A percentile compares a stretch with the other conserved stretches of the same genome.
Evolutionary conservation across 2,888 invertebrate species (phyloP).

Genomic region (Reticulitermes lucifugus): DNA sequence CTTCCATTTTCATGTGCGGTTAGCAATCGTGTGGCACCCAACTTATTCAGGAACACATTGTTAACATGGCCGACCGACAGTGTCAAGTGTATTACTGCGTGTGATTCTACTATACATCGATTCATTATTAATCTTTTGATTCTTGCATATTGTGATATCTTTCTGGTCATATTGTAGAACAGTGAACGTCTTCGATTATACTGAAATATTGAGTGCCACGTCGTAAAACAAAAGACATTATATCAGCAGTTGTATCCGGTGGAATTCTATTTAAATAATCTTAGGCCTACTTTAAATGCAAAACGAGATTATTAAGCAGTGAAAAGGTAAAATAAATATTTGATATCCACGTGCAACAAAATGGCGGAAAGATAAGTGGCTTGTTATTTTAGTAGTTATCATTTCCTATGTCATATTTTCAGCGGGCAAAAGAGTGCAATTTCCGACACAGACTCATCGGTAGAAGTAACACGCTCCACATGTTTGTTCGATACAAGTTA

Average conservation of each 20-base stretch:
- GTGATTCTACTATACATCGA: slow-evolving; percentile 34
- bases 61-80: not conserved
- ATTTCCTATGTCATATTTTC: not conserved
- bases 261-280: not conserved
- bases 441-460: slow-evolving; percentile 6
- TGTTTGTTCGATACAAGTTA: not conserved
- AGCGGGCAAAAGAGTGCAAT: slow-evolving; percentile 12
- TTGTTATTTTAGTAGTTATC: not conserved
- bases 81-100: slow-evolving; percentile 27
- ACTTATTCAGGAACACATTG: not conserved
- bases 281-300: slow-evolving; percentile 24
- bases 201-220: not conserved
- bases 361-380: slow-evolving; percentile 23
- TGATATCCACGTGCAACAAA: slow-evolving; percentile 23
- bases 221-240: not conserved
- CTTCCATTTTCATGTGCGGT: slow-evolving; percentile 30
- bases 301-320: not conserved
- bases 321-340: slow-evolving; percentile 8
- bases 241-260: not conserved
- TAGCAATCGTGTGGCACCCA: not conserved
- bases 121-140: not conserved
- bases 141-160: not conserved
- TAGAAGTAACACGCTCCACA: slow-evolving; percentile 10
- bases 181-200: not conserved
- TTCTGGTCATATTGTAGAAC: slow-evolving; percentile 21